Percentiles rank a stretch among this genome's conserved stretches.
phyloP scores from a whole-genome alignment of 2,797 vertebrate species.

The Neomorphus geoffroyi region DNA sequence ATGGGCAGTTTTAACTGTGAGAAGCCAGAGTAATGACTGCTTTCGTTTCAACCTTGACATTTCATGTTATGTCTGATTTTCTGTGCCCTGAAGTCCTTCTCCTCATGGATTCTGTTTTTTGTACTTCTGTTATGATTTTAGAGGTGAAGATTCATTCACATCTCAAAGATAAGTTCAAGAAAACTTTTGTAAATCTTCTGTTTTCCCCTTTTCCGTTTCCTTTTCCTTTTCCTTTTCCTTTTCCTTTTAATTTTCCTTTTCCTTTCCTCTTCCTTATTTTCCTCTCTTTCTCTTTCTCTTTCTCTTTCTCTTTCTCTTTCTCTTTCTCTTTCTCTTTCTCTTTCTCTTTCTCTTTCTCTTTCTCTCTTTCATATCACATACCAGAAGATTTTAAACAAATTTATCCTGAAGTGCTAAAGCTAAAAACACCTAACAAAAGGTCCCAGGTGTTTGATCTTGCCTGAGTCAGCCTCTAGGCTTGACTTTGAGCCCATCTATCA shows the following conservation, averaged over 20 bases:
- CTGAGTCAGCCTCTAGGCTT: neutral
- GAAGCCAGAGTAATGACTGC: neutral
- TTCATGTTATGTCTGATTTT: neutral
- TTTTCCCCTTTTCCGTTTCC: too few species aligned
- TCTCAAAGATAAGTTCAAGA: neutral
- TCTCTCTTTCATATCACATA: too few species aligned
- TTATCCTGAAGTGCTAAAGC: neutral
- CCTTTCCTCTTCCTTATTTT: too few species aligned
- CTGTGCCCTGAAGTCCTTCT: neutral
- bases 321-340: too few species aligned
- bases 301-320: too few species aligned
- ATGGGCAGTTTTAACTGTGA: neutral
- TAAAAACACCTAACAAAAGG: neutral
- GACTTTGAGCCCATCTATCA: neutral
- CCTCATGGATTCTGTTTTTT: neutral
- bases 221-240: too few species aligned
- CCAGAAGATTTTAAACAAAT: neutral
- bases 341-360: too few species aligned
- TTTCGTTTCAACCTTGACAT: constrained; percentile 8
- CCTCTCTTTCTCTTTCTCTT: too few species aligned
- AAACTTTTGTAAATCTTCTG: neutral
- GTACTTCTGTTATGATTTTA: neutral
- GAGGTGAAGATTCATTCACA: neutral
- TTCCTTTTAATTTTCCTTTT: too few species aligned
- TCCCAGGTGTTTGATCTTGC: neutral